Percentiles rank a stretch among this genome's conserved stretches.
Evolutionary conservation across 2,113 vertebrate genomes (phyloP).

Genomic region (Hemichromis elongatus): DNA sequence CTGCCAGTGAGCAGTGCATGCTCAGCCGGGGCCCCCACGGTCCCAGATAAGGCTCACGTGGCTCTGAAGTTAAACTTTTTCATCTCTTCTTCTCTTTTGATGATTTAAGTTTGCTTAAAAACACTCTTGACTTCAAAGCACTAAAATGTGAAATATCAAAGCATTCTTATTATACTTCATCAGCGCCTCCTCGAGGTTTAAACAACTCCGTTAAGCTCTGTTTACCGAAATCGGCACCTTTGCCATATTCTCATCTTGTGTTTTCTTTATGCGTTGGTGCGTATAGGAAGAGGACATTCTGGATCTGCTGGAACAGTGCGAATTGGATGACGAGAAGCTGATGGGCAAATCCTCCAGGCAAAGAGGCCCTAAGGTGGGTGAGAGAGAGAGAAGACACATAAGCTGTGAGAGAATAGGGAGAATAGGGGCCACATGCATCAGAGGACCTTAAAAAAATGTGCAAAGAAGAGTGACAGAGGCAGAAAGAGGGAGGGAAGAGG

Average conservation of each 20-base stretch:
- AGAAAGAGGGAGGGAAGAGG: not conserved
- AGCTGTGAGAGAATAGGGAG: not conserved
- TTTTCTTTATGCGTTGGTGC: slow-evolving; percentile 9
- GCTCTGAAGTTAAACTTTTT: slow-evolving; percentile 20
- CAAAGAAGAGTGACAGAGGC: slow-evolving; percentile 28
- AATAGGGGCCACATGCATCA: slow-evolving; percentile 22
- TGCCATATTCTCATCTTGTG: not conserved
- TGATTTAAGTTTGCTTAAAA: not conserved
- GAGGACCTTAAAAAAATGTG: slow-evolving; percentile 41
- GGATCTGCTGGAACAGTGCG: slow-evolving; percentile 95
- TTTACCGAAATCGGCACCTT: not conserved
- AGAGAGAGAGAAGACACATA: not conserved
- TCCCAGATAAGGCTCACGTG: slow-evolving; percentile 1
- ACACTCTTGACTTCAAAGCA: not conserved
- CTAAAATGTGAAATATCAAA: not conserved
- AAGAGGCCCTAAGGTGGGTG: slow-evolving; percentile 79
- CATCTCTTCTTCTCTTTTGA: not conserved
- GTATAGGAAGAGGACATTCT: slow-evolving; percentile 96
- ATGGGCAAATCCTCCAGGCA: slow-evolving; percentile 85
- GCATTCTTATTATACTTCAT: not conserved
- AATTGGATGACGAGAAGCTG: slow-evolving; percentile 94
- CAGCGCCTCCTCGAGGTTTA: not conserved
- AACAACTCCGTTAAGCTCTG: not conserved
- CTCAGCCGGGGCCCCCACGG: slow-evolving; percentile 9
- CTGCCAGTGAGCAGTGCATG: slow-evolving; percentile 27